Evolutionary conservation across 2,888 invertebrate genomes (phyloP).

Genomic region (Ypsolopha sequella): DNA sequence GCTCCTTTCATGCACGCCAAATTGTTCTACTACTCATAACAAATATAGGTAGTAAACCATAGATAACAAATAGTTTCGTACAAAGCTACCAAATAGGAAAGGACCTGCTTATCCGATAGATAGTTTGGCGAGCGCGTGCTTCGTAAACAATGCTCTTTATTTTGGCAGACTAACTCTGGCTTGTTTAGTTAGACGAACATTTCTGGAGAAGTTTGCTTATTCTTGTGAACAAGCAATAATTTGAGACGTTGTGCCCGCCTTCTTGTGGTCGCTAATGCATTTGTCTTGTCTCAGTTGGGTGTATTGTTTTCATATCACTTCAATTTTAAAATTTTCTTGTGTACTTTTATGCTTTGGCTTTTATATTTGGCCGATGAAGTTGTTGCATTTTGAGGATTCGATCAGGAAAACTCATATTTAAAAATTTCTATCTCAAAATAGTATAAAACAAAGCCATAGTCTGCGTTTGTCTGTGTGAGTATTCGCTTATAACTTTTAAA

Average conservation of each 20-base stretch:
- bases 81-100: not conserved
- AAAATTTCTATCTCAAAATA: too few species aligned
- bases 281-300: too few species aligned
- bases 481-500: too few species aligned
- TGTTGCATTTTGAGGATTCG: too few species aligned
- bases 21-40: not conserved
- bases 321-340: too few species aligned
- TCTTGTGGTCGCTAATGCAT: too few species aligned
- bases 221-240: not conserved
- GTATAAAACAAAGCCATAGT: too few species aligned
- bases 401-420: too few species aligned
- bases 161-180: not conserved
- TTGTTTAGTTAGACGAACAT: constrained; percentile 4
- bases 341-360: too few species aligned
- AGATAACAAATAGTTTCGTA: not conserved
- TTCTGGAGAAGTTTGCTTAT: not conserved
- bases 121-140: constrained; percentile 4
- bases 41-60: not conserved
- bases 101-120: constrained; percentile 5
- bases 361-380: too few species aligned
- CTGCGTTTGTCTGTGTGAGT: too few species aligned
- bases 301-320: too few species aligned
- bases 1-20: not conserved
- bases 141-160: constrained; percentile 3
- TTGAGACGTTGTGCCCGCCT: not conserved